These are phyloP conservation scores for Eretmocerus hayati DNA, from an alignment of 2,888 invertebrate genomes.

Conservation along the genomic window DNA sequence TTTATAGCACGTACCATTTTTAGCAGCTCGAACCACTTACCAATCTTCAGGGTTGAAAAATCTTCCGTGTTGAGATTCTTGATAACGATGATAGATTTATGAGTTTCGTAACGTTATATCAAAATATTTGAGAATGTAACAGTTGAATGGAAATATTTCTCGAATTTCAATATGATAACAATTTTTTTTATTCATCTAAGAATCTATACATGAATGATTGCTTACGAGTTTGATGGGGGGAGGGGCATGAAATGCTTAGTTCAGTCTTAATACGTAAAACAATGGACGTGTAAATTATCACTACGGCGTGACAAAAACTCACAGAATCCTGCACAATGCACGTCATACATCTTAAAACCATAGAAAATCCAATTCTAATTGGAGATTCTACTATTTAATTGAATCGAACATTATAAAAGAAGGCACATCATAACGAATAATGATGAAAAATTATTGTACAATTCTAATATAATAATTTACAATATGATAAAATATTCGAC, in stretches of 20 bases:
- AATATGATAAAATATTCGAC: no score
- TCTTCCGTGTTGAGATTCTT: background rate
- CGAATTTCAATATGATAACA: conserved; percentile 11
- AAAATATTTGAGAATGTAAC: background rate
- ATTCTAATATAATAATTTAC: no score
- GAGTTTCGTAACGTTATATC: background rate
- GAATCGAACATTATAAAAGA: no score
- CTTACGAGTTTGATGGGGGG: conserved; percentile 1
- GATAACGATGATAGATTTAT: background rate
- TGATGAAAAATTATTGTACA: no score
- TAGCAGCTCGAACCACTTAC: no score
- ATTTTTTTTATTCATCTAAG: conserved; percentile 21
- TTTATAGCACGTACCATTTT: no score
- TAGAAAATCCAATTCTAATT: no score
- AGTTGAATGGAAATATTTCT: background rate
- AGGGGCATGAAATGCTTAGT: conserved; percentile 10
- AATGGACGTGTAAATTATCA: conserved; percentile 5
- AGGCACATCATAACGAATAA: no score
- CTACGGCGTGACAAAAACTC: no score
- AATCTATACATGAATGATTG: conserved; percentile 16
- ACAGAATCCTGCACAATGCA: no score
- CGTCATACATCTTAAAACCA: no score
- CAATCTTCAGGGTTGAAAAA: conserved; percentile 7
- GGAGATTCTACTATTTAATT: no score
- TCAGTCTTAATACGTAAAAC: conserved; percentile 17